Conservation (phyloP, 2,113 vertebrate genomes). For the Axis porcinus region DNA sequence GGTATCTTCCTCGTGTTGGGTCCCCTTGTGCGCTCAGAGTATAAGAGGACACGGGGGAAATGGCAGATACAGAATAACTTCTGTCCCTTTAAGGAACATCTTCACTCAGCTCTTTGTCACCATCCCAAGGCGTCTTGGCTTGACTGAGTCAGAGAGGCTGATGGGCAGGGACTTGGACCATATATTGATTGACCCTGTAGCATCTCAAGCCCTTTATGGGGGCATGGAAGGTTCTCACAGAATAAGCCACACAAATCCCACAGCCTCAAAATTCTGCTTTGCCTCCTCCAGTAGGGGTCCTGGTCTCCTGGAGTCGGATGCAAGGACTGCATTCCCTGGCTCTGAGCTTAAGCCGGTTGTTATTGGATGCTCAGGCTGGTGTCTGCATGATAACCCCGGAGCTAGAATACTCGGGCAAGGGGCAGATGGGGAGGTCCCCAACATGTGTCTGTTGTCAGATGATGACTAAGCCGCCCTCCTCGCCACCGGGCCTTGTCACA, state of each 20-base stretch:
- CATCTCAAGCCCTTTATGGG: not conserved
- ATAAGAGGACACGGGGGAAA: not conserved
- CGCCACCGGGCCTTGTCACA: slow-evolving; percentile 84
- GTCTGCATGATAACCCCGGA: slow-evolving; percentile 78
- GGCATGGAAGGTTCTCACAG: not conserved
- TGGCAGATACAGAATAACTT: not conserved
- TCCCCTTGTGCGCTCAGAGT: not conserved
- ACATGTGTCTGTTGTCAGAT: slow-evolving; percentile 84
- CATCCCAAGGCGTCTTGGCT: not conserved
- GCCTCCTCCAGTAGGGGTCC: slow-evolving; percentile 72
- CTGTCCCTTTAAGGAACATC: not conserved
- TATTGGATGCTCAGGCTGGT: slow-evolving; percentile 78
- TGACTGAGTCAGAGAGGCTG: not conserved
- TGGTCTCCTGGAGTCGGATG: slow-evolving; percentile 72
- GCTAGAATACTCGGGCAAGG: slow-evolving; percentile 75
- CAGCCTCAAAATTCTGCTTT: slow-evolving; percentile 71
- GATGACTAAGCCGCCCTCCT: slow-evolving; percentile 86
- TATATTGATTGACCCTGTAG: not conserved
- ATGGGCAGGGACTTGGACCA: not conserved
- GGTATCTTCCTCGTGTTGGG: accelerated
- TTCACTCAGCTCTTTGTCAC: not conserved
- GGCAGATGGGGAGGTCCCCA: slow-evolving; percentile 84
- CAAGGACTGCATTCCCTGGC: slow-evolving; percentile 70
- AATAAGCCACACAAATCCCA: slow-evolving; percentile 70
- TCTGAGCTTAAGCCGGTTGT: slow-evolving; percentile 78